Evolutionary conservation across 2,888 invertebrate species (phyloP).

Genomic region (Tenodera sinensis): DNA sequence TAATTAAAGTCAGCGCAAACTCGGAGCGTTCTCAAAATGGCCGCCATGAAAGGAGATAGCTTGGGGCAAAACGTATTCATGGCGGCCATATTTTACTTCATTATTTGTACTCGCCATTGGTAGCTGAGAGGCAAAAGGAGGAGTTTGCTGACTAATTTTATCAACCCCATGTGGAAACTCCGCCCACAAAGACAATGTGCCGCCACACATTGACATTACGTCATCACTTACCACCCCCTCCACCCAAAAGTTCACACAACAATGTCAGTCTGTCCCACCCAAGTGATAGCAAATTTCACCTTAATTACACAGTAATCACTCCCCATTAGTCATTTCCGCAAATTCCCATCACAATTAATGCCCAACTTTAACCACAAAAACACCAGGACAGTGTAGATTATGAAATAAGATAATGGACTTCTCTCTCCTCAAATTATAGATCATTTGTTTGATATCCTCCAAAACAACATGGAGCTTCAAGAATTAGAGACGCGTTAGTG

Average conservation of each 20-base stretch:
- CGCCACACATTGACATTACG: slow-evolving; percentile 20
- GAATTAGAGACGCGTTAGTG: no score
- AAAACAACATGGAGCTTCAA: not conserved
- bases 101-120: slow-evolving; percentile 15
- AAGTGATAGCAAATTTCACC: not conserved
- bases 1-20: not conserved
- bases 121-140: slow-evolving; percentile 15
- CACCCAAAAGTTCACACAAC: not conserved
- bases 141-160: slow-evolving; percentile 6
- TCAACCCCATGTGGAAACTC: slow-evolving; percentile 9
- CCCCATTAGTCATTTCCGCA: not conserved
- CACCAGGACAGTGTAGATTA: not conserved
- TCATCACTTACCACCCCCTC: slow-evolving; percentile 16
- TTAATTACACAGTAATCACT: not conserved
- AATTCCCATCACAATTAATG: not conserved
- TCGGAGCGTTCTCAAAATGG: not conserved
- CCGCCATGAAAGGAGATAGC: not conserved
- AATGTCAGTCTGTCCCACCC: not conserved
- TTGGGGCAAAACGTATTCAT: slow-evolving; percentile 1
- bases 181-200: slow-evolving; percentile 15
- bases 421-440: not conserved
- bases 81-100: slow-evolving; percentile 22
- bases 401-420: not conserved
- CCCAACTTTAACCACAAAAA: not conserved
- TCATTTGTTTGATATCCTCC: not conserved